Conservation (phyloP, 2,888 invertebrate genomes). For the Eupithecia insigniata region DNA sequence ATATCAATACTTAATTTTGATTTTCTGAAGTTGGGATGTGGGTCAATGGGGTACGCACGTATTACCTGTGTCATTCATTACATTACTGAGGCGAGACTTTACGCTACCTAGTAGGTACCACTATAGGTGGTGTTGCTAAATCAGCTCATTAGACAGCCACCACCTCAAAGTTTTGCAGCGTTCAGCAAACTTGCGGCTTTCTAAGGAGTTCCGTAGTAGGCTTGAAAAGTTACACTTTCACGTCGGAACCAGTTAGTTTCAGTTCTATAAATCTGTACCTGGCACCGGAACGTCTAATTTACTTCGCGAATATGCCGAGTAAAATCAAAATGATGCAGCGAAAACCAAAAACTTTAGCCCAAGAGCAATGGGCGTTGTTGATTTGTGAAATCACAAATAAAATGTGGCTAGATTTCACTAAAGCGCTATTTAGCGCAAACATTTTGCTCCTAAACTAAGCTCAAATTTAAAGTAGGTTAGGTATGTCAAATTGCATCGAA, state of each 20-base stretch:
- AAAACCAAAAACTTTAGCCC: background rate
- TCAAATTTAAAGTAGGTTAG: too few species aligned
- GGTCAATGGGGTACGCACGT: too few species aligned
- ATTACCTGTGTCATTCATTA: too few species aligned
- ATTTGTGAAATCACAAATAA: too few species aligned
- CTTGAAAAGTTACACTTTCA: slow-evolving; percentile 32
- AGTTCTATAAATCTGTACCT: slow-evolving; percentile 29
- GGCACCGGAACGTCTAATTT: slow-evolving; percentile 2
- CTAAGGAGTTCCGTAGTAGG: slow-evolving; percentile 13
- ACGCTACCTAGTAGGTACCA: background rate
- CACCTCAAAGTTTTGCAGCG: slow-evolving; percentile 10
- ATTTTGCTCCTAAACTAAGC: too few species aligned
- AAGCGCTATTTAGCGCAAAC: too few species aligned
- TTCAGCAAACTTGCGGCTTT: slow-evolving; percentile 8
- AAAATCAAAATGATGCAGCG: background rate
- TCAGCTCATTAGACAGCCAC: background rate
- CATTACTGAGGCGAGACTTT: background rate
- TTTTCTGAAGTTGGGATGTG: background rate
- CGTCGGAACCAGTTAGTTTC: slow-evolving; percentile 38
- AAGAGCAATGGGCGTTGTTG: background rate
- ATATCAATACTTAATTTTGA: background rate
- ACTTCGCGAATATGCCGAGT: background rate
- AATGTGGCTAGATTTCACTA: too few species aligned
- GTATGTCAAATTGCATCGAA: too few species aligned
- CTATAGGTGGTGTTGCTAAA: background rate